Conservation (phyloP, 2,113 vertebrate genomes). For the Cyprinodon brontotheroides region DNA sequence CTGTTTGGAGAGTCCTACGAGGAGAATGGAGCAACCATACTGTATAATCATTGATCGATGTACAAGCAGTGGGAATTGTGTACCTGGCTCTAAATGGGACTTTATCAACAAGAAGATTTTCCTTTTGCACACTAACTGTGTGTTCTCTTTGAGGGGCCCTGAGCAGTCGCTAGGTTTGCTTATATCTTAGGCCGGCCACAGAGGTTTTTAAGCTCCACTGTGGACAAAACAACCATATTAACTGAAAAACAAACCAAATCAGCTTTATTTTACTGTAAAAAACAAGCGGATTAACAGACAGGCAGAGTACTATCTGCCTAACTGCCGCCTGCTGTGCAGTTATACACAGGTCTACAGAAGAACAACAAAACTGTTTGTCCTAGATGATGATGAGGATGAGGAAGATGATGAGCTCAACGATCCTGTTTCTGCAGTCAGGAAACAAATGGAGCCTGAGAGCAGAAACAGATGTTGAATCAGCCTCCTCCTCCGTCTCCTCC, state of each 20-base stretch:
- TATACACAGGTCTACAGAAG: slow-evolving; percentile 23
- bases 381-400: slow-evolving; percentile 9
- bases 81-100: too few species aligned
- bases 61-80: too few species aligned
- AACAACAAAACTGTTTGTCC: slow-evolving; percentile 18
- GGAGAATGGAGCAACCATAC: background rate
- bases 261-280: slow-evolving; percentile 16
- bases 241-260: background rate
- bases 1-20: too few species aligned
- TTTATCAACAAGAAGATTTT: too few species aligned
- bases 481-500: slow-evolving; percentile 36
- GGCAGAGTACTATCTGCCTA: slow-evolving; percentile 17
- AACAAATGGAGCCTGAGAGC: slow-evolving; percentile 50
- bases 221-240: background rate
- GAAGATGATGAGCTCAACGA: background rate
- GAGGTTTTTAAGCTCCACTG: background rate
- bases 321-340: slow-evolving; percentile 47
- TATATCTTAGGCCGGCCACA: too few species aligned
- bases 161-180: background rate
- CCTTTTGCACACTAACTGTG: too few species aligned
- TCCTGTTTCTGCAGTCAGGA: slow-evolving; percentile 4
- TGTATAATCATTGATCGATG: background rate
- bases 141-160: background rate
- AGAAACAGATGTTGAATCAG: slow-evolving; percentile 60
- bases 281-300: slow-evolving; percentile 39